Conservation (phyloP, 1,140 invertebrate species). For the Gryllus bimaculatus region DNA sequence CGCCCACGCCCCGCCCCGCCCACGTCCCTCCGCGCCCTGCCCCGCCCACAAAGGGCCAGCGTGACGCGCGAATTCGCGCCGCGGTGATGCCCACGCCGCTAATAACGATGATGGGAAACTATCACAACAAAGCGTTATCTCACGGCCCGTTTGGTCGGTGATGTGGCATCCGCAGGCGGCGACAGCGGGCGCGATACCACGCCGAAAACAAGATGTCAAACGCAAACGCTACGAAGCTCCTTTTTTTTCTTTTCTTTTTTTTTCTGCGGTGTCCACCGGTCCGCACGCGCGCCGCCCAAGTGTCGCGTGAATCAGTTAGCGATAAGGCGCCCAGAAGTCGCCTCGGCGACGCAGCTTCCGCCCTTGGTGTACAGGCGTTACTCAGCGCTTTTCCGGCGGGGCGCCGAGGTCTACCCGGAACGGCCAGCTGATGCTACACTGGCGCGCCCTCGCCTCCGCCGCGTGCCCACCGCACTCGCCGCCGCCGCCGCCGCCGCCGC, state of each 20-base stretch:
- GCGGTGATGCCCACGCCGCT: neutral
- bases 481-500: no score
- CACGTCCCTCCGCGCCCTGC: no score
- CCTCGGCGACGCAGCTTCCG: neutral
- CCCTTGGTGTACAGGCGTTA: neutral
- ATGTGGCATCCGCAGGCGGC: neutral
- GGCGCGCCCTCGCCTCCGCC: no score
- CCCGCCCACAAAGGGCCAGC: no score
- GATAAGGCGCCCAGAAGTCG: neutral
- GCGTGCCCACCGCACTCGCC: no score
- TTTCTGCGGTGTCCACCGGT: neutral
- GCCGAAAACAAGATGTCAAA: neutral
- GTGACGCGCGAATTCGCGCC: neutral
- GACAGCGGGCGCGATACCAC: neutral
- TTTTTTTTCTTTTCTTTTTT: no score
- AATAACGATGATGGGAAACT: neutral
- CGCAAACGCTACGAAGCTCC: neutral
- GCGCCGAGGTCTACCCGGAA: no score
- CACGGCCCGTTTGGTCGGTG: neutral
- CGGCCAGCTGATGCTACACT: no score
- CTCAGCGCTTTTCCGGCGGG: neutral
- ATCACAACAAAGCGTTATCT: slow-evolving; percentile 4
- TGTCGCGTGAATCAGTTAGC: slow-evolving; percentile 3
- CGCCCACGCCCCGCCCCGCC: neutral
- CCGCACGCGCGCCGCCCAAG: neutral